Base-by-base conservation (phyloP, 2,113 vertebrate species). In the Seriola aureovittata region DNA sequence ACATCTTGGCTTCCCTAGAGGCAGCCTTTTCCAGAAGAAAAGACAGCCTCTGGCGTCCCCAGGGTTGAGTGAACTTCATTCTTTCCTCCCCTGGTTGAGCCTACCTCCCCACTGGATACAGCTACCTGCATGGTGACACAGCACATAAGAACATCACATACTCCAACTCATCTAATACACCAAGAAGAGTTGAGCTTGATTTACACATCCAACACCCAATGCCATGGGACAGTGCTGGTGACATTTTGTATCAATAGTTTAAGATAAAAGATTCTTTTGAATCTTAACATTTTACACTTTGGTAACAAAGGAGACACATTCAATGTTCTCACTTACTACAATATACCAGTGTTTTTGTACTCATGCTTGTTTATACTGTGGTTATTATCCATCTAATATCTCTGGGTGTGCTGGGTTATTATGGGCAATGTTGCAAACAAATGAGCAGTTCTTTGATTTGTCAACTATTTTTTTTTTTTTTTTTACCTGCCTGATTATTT, bases 1-100 rank as follows among this genome's bases (percentile, higher is more conserved):
- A 99, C 96, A 97, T 97, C 91, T 95, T 94, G 93, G 96, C 96
- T 97, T 99, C 98, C 95, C 97, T 99, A 96, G 96, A 98, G 94
- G 96, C 95, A 80, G 98, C 97, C 92, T 81, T 98, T 95, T 99
- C 97, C 92, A 99, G 90, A 52, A 99, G 97, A 95, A 97, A 96
- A 93, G 96, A 96, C 97, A 99, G 96, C 94, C 96, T 98, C 96
- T 96, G 97, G 95, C 95, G 96, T 95, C 97, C 97, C 97, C 97
- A 96, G 96, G 97, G 95, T 94, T 97, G 96, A 88, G 93, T 90
- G 94, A 96, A 96, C 96, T 98, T 99, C 98, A 99, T 99, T 93
- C 93, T 96, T 81, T 95, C 95, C 74, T 83, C 5, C 96, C 97
- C 95, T 95, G 97, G 96, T 95, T 95, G 91, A 95, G 94, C 96